Evolutionary conservation across 2,888 invertebrate genomes (phyloP), one percentile per base, ranked within the genome.

Genomic region (Theretra japonica): DNA sequence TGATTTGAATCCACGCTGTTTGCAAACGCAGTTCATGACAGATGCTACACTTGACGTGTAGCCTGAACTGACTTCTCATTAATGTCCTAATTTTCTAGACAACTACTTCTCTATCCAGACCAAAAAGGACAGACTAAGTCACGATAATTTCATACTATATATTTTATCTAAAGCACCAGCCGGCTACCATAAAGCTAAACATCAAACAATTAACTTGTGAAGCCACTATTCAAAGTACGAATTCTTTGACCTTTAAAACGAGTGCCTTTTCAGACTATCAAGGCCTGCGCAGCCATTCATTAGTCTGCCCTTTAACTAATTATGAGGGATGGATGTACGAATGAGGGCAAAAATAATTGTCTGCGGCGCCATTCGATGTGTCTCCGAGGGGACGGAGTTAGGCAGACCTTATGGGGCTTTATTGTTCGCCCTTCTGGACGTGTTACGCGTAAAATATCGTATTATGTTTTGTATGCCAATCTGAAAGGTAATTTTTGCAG

Each of bases 241-340:
- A 68, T 70, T 15, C 58, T 30, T 41, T 60, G 62, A 62, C 70
- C 60, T 60, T 69, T 60, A 53, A 68, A 73, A 65, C 7, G 11
- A 60, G 41, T 23, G 21, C 60, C 68, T 60, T 69, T 69, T 60
- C 59, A 53, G 25, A 30, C 48, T 69, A 58, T 72, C 70, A 73
- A 72, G 68, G 68, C 72, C 71, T 65, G 68, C 57, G 62, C 72
- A 76, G 74, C 73, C 75, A 73, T 82, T 82, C 77, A 81, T 84
- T 83, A 85, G 71, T 25, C 71, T 53, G 73, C 69, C 78, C 78
- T 80, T 81, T 79, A 82, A 83, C 81, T 82, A 85, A 86, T 86
- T 85, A 86, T 80, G 76, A 82, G 77, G 83, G 85, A 81, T 80
- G 79, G 79, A 59, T 59, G 76, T 80, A 80, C 79, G 81, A 82